Conservation (phyloP, 92 coral and sea anemone species). For the Pocillopora meandrina region DNA sequence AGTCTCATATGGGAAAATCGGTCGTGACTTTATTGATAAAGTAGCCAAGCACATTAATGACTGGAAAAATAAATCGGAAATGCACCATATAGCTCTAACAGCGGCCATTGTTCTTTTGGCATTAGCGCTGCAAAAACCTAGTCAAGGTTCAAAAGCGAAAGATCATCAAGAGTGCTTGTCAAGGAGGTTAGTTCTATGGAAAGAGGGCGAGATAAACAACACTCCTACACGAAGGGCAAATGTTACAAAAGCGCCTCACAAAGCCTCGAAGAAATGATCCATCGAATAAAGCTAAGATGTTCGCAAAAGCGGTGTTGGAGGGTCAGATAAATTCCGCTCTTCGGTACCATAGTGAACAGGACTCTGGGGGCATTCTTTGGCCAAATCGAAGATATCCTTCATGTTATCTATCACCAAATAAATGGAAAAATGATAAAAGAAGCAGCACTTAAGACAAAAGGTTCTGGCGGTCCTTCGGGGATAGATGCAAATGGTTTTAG, state of each 20-base stretch:
- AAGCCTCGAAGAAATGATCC: not conserved
- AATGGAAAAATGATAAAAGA: not conserved
- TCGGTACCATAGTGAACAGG: not conserved
- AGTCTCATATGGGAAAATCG: conserved; percentile 20
- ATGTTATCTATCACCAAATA: too few relatives aligned
- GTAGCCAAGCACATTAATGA: conserved; percentile 37
- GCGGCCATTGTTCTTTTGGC: conserved; percentile 36
- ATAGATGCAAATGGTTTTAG: too few relatives aligned
- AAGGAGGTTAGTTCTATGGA: too few relatives aligned
- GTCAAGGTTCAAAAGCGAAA: conserved; percentile 29
- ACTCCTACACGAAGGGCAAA: too few relatives aligned
- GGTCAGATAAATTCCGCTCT: conserved; percentile 4
- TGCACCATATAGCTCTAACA: conserved; percentile 31
- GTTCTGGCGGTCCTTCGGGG: too few relatives aligned
- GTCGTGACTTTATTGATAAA: conserved; percentile 13
- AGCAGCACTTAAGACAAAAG: too few relatives aligned
- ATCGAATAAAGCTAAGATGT: conserved; percentile 25
- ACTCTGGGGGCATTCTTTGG: not conserved
- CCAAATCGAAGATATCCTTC: too few relatives aligned
- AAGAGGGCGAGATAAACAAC: too few relatives aligned
- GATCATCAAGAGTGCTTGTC: conserved; percentile 39
- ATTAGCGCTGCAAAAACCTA: conserved; percentile 37
- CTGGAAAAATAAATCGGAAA: conserved; percentile 29
- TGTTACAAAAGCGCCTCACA: too few relatives aligned
- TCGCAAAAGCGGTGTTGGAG: conserved; percentile 32